Conservation (phyloP, 2,797 vertebrate species). For the Mormyrops attenuatus region DNA sequence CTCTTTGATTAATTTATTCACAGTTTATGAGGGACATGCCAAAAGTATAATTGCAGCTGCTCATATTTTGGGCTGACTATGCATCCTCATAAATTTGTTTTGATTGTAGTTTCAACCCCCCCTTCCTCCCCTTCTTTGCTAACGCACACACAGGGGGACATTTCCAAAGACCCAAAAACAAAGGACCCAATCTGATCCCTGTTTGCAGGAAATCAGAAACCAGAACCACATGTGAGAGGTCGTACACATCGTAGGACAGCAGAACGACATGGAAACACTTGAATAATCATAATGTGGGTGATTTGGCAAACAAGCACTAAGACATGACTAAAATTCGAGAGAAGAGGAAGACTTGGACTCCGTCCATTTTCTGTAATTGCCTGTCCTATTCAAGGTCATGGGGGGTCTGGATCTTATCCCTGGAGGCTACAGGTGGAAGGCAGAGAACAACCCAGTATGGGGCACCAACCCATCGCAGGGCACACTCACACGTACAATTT, state of each 20-base stretch:
- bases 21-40: constrained; percentile 55
- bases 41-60: neutral
- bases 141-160: neutral
- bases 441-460: neutral
- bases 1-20: constrained; percentile 63
- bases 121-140: neutral
- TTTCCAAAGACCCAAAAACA: neutral
- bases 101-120: neutral
- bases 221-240: neutral
- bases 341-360: neutral
- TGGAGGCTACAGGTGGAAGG: neutral
- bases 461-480: neutral
- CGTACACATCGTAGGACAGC: neutral
- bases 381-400: neutral
- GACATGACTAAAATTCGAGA: neutral
- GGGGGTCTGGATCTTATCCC: neutral
- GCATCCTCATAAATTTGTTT: neutral
- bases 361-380: neutral
- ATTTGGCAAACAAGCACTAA: neutral
- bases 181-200: neutral
- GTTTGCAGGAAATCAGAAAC: neutral
- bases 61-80: neutral
- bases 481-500: neutral
- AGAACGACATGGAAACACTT: neutral
- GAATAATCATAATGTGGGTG: neutral